phyloP scores from a whole-genome alignment of 1,140 invertebrate genomes.

The Drosophila ironensis region DNA sequence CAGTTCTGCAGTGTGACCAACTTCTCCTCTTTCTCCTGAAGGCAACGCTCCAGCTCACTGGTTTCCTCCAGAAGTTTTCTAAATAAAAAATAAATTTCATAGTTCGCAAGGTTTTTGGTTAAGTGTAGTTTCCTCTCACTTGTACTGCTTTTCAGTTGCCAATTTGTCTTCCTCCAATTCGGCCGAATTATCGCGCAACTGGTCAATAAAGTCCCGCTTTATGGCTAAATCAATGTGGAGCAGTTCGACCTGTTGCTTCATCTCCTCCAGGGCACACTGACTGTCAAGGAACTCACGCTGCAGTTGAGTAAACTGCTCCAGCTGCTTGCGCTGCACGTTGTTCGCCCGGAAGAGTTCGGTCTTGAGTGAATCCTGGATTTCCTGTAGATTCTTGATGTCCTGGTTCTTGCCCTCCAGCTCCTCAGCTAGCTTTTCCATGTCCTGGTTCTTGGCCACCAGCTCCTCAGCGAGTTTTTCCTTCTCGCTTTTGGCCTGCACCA shows the following conservation, averaged over 20 bases:
- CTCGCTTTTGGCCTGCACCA: conserved; percentile 25
- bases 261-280: conserved; percentile 33
- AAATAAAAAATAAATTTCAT: background rate
- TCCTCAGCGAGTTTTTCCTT: conserved; percentile 30
- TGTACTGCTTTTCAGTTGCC: conserved; percentile 26
- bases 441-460: conserved; percentile 25
- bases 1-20: conserved; percentile 54
- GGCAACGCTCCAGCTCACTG: conserved; percentile 1
- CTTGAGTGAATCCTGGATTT: conserved; percentile 30
- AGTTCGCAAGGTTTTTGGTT: too few species aligned
- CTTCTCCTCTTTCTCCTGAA: conserved; percentile 41
- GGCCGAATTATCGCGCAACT: conserved; percentile 19
- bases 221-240: conserved; percentile 10
- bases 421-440: conserved; percentile 24
- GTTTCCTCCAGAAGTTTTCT: conserved; percentile 38
- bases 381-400: conserved; percentile 45
- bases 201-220: conserved; percentile 11
- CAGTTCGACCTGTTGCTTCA: conserved; percentile 13
- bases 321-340: conserved; percentile 30
- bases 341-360: conserved; percentile 46
- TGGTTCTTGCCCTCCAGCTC: conserved; percentile 31
- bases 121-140: background rate
- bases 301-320: conserved; percentile 30
- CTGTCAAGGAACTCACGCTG: conserved; percentile 42
- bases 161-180: conserved; percentile 16